Base-by-base conservation (phyloP, 2,888 invertebrate genomes). In the Calameuta idolon region DNA sequence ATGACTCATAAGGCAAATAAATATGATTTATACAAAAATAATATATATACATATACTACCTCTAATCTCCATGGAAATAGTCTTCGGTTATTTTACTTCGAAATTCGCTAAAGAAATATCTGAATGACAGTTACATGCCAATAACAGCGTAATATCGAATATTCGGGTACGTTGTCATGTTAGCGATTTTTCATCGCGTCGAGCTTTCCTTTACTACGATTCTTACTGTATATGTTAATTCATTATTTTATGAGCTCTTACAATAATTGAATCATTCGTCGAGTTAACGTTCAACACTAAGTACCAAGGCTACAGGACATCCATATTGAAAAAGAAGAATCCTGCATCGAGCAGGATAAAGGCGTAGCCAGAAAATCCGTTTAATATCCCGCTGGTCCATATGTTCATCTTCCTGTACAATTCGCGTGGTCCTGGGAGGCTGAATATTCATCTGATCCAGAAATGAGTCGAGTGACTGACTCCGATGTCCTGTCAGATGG, bases 1-100 rank as follows among this genome's bases (percentile, higher is more conserved):
- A 84, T 83, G 82, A 85, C 83, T 86, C 83, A 80, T 85, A 85
- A 86, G 82, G 87, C 86, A 85, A 87, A 87, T 88, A 87, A 85
- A 85, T 85, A 86, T 87, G 84, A 79, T 86, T 88, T 87, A 84
- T 88, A 87, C 83, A 85, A 84, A 79, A 82, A 73, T n/a, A 11
- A 55, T 23, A 55, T 23, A 40, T 40, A 40, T 40, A 23, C 15
- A 40, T 4, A 23, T 55, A 23, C 55, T 23, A 55, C 23, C 23
- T 15, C 23, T 23, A 55, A 23, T 55, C 23, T 23, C 55, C 55
- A 55, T 55, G 55, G 55, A 23, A 55, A 55, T 23, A 55, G 23
- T 55, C 9, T 23, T 55, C 55, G 23, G 23, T 55, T 55, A 55
- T 55, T 55, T 55, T 23, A 15, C 23, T 55, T 55, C 5, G 23